Evolutionary conservation across 2,888 invertebrate species (phyloP).

Genomic region (Troglohyphantes excavatus): DNA sequence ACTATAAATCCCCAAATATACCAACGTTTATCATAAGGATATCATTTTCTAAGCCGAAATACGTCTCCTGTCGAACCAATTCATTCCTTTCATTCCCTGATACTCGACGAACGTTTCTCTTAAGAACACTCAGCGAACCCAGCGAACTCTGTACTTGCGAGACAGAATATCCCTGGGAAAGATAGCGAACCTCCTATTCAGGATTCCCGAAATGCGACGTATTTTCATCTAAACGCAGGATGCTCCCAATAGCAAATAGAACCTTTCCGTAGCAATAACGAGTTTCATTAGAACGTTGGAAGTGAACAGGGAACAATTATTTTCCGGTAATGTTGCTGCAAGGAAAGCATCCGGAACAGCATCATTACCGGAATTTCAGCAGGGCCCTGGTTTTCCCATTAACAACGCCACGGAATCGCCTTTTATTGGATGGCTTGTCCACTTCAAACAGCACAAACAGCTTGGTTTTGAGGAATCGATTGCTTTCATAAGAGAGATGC

Average conservation of each 20-base stretch:
- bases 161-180: constrained; percentile 34
- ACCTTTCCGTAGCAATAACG: constrained; percentile 67
- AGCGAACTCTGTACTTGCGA: constrained; percentile 1
- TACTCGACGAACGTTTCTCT: neutral
- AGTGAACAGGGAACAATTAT: constrained; percentile 73
- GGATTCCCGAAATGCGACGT: constrained; percentile 40
- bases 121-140: neutral
- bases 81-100: neutral
- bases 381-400: constrained; percentile 71
- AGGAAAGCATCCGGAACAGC: constrained; percentile 69
- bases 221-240: constrained; percentile 50
- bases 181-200: constrained; percentile 16
- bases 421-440: constrained; percentile 75
- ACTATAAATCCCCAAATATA: too few species aligned
- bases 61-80: neutral
- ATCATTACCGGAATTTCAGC: constrained; percentile 75
- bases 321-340: constrained; percentile 72
- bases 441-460: constrained; percentile 62
- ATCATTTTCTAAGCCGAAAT: too few species aligned
- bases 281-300: constrained; percentile 74
- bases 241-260: constrained; percentile 62
- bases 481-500: constrained; percentile 39
- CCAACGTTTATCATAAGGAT: too few species aligned
- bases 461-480: constrained; percentile 61
- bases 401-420: constrained; percentile 61